phyloP scores from a whole-genome alignment of 37 sponge, comb jelly and placozoan species.

The Sycon ciliatum region DNA sequence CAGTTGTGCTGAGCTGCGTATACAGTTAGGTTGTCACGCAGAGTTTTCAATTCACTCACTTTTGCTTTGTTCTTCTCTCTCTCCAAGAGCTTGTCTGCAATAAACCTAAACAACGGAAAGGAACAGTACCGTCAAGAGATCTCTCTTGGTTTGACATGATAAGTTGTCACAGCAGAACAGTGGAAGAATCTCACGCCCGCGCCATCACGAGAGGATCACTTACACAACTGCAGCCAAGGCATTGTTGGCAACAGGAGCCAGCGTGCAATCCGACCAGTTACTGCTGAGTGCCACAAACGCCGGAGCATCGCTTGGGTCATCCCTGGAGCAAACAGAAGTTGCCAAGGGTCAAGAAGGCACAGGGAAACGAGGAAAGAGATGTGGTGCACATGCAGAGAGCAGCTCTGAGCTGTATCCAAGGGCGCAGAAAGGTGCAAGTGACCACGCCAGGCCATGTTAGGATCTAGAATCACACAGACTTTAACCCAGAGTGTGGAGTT shows the following conservation, averaged over 20 bases:
- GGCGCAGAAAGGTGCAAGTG: too few species aligned
- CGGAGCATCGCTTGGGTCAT: conserved; percentile 44
- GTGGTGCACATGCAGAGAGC: background rate
- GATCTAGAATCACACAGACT: too few species aligned
- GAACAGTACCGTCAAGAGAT: background rate
- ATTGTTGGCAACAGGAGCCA: conserved; percentile 34
- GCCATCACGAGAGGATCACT: background rate
- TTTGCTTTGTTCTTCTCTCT: conserved; percentile 10
- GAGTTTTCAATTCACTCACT: background rate
- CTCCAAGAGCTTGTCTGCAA: background rate
- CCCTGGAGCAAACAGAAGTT: conserved; percentile 24
- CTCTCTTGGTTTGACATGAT: background rate
- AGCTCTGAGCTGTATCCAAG: too few species aligned
- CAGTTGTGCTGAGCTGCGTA: background rate
- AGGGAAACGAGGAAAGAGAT: background rate
- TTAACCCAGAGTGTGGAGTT: too few species aligned
- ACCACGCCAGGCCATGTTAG: too few species aligned
- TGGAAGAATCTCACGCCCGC: too few species aligned
- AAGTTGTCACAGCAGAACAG: too few species aligned
- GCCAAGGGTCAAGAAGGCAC: background rate
- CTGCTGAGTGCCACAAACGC: conserved; percentile 38
- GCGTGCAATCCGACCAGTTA: conserved; percentile 25
- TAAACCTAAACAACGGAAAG: too few species aligned
- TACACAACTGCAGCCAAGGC: conserved; percentile 52
- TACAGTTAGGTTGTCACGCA: background rate